Conservation (phyloP, 1,140 invertebrate genomes). For the Drosophila kanapiae region DNA sequence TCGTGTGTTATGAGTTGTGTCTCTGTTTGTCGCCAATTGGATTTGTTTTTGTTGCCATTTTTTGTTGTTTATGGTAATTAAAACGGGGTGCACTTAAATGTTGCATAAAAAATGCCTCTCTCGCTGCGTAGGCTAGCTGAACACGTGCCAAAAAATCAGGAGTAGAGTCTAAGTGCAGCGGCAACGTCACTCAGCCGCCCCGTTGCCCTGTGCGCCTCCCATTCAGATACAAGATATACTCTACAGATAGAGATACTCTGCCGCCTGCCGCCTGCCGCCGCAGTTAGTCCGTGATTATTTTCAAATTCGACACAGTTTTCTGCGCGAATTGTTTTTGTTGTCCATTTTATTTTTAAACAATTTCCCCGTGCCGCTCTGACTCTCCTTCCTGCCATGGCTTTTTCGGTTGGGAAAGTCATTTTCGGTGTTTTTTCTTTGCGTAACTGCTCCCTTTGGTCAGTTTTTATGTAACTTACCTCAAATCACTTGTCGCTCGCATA, state of each 20-base stretch:
- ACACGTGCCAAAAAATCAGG: constrained; percentile 75
- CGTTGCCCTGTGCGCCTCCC: constrained; percentile 45
- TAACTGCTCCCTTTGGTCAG: constrained; percentile 66
- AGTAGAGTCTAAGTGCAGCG: constrained; percentile 65
- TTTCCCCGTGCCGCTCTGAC: constrained; percentile 36
- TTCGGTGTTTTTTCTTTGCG: constrained; percentile 75
- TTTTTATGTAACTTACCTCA: constrained; percentile 42
- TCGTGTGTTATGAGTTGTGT: constrained; percentile 49
- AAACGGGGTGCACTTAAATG: constrained; percentile 79
- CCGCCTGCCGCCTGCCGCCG: constrained; percentile 22
- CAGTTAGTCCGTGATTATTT: constrained; percentile 82
- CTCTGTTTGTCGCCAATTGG: constrained; percentile 57
- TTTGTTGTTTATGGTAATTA: constrained; percentile 75
- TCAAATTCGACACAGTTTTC: constrained; percentile 83
- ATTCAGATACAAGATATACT: constrained; percentile 33
- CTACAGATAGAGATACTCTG: constrained; percentile 10
- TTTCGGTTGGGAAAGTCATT: constrained; percentile 66
- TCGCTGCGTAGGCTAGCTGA: constrained; percentile 62
- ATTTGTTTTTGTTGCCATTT: constrained; percentile 39
- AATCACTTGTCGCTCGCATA: constrained; percentile 47
- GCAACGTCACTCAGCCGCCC: constrained; percentile 70
- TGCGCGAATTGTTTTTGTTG: constrained; percentile 76
- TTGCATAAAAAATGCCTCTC: constrained; percentile 73
- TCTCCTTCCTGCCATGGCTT: neutral
- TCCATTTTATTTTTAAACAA: constrained; percentile 73